Base-by-base conservation (phyloP, 2,113 vertebrate species). In the Erythrocercus mccallii region DNA sequence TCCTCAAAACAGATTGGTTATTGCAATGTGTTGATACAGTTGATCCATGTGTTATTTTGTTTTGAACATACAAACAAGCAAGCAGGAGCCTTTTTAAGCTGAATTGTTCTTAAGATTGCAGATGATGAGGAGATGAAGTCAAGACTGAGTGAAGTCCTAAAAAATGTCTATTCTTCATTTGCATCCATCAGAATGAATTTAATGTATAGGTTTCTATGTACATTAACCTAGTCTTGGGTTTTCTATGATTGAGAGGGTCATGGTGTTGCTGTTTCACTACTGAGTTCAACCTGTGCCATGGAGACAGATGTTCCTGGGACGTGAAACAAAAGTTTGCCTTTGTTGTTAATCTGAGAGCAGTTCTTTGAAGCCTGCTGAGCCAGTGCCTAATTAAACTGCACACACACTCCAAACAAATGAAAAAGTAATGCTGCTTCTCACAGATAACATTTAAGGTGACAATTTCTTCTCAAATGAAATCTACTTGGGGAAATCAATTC, bases 401-500 rank as follows among this genome's bases (percentile, higher is more conserved):
- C 7, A 60, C 47, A 48, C 0, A 0, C 27, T 73, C 57, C 2
- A 4, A 95, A 90, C 38, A 81, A 92, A 80, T 40, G 72, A 81
- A 74, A 64, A 82, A 77, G 62, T 83, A 80, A 86, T 58, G 35
- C 79, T 82, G 44, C n/a, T 93, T 24, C 87, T 90, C 84, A 48
- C 85, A 93, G 79, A 94, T 90, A 95, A 77, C 62, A n/a, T 86
- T 92, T 88, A 73, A 94, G 78, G 83, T 88, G 80, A 88, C 45
- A 4, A 60, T 83, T 96, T 93, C 44, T 86, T 53, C 66, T 90
- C 47, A 40, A 88, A 18, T 60, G 60, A 93, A 80, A 56, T 85
- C 64, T 91, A 24, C 90, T 83, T 79, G 69, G 88, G 92, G 92
- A 93, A 96, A 90, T 93, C 79, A 94, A 83, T 88, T 94, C 74